Percentiles rank a stretch among this genome's conserved stretches.
phyloP scores from a whole-genome alignment of 1,140 invertebrate species.

The Zelostemma sp. region DNA sequence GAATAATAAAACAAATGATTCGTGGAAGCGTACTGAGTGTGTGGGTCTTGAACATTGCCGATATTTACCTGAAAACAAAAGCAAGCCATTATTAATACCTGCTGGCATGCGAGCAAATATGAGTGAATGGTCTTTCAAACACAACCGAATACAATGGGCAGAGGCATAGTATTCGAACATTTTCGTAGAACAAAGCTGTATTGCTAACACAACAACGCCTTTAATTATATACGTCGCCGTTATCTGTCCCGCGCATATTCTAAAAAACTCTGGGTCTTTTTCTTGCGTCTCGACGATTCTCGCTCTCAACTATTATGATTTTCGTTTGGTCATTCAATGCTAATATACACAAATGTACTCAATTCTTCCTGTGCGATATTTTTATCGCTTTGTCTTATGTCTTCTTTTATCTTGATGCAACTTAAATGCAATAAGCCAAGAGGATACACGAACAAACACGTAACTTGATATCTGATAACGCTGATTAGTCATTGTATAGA shows the following conservation, averaged over 20 bases:
- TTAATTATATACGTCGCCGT: slow-evolving; percentile 20
- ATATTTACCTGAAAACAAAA: slow-evolving; percentile 55
- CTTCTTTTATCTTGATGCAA: neutral
- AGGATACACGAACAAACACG: too few species aligned
- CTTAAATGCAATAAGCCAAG: too few species aligned
- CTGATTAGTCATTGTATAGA: too few species aligned
- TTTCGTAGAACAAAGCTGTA: slow-evolving; percentile 28
- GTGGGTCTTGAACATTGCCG: slow-evolving; percentile 9
- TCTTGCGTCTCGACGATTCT: neutral
- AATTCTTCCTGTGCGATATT: neutral
- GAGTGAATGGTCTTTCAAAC: slow-evolving; percentile 34
- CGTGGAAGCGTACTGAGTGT: neutral
- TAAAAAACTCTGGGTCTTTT: neutral
- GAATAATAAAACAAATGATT: too few species aligned
- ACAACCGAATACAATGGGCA: slow-evolving; percentile 12
- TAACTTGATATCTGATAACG: too few species aligned
- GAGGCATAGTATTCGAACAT: slow-evolving; percentile 20
- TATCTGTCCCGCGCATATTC: neutral
- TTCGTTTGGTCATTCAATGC: neutral
- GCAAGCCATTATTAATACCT: slow-evolving; percentile 20
- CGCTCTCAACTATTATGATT: neutral
- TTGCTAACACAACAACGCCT: slow-evolving; percentile 17
- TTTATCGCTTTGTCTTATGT: neutral
- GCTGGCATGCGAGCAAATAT: slow-evolving; percentile 23
- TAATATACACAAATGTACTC: slow-evolving; percentile 7